Conservation (phyloP, 2,888 invertebrate species). For the Stenichneumon culpator region DNA sequence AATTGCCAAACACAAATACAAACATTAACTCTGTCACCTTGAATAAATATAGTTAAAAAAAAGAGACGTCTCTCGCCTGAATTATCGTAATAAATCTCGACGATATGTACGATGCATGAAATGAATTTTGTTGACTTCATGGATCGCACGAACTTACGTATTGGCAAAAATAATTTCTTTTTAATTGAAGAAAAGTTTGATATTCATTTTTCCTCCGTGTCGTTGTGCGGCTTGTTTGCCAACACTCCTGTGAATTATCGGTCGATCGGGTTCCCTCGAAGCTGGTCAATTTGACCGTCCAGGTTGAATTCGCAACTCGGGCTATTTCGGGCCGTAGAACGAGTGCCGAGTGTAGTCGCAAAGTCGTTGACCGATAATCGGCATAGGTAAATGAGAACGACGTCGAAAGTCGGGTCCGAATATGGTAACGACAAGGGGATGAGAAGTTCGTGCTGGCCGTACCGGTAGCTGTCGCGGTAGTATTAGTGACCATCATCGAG, state of each 20-base stretch:
- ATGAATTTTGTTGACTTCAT: background rate
- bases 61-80: conserved; percentile 17
- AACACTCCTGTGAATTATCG: background rate
- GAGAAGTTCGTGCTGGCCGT: conserved; percentile 26
- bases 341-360: background rate
- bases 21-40: conserved; percentile 32
- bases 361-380: conserved; percentile 62
- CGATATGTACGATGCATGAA: background rate
- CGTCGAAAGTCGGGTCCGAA: conserved; percentile 44
- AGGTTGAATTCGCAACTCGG: background rate
- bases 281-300: background rate
- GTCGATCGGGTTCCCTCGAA: background rate
- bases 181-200: background rate
- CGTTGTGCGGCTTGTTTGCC: background rate
- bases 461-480: background rate
- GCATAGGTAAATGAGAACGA: conserved; percentile 47
- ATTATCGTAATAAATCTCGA: background rate
- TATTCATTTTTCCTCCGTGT: background rate
- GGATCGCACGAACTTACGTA: background rate
- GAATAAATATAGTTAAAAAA: conserved; percentile 32
- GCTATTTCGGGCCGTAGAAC: background rate
- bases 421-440: conserved; percentile 41
- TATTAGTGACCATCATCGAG: conserved; percentile 26
- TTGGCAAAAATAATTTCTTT: background rate
- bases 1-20: conserved; percentile 43